phyloP scores from a whole-genome alignment of 1,140 invertebrate species.

The Sitobion miscanthi region DNA sequence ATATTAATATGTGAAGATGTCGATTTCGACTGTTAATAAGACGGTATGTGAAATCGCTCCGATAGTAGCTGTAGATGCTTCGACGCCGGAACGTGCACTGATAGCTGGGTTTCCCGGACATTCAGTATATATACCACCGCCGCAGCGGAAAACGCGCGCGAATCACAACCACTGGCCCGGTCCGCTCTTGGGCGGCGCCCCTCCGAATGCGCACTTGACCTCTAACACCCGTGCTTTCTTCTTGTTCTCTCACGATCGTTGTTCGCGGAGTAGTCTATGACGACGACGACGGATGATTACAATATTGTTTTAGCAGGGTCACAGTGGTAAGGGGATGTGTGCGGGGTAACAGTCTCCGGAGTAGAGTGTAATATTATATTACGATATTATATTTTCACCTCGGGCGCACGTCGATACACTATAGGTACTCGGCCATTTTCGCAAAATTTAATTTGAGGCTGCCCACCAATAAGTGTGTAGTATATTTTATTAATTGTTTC shows the following conservation, averaged over 20 bases:
- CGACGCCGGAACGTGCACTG: neutral
- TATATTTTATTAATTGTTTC: neutral
- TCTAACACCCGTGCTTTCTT: neutral
- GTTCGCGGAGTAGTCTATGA: neutral
- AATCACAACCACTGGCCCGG: neutral
- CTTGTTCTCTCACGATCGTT: neutral
- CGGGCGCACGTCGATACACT: neutral
- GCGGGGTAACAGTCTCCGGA: neutral
- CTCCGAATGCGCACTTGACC: slow-evolving; percentile 21
- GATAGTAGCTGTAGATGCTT: neutral
- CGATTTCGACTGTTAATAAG: neutral
- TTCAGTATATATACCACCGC: neutral
- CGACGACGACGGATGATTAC: neutral
- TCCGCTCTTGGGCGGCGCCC: neutral
- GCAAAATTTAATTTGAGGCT: neutral
- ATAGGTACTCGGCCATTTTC: neutral
- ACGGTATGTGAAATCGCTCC: neutral
- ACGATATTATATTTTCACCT: neutral
- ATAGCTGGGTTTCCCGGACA: neutral
- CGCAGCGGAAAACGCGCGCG: neutral
- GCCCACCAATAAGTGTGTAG: neutral
- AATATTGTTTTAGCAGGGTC: neutral
- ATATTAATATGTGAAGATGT: neutral
- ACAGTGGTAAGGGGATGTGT: neutral
- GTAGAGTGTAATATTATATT: neutral